These are phyloP conservation scores for Thripadectes ignobilis DNA, from an alignment of 2,797 vertebrate genomes.

Conservation along the genomic window DNA sequence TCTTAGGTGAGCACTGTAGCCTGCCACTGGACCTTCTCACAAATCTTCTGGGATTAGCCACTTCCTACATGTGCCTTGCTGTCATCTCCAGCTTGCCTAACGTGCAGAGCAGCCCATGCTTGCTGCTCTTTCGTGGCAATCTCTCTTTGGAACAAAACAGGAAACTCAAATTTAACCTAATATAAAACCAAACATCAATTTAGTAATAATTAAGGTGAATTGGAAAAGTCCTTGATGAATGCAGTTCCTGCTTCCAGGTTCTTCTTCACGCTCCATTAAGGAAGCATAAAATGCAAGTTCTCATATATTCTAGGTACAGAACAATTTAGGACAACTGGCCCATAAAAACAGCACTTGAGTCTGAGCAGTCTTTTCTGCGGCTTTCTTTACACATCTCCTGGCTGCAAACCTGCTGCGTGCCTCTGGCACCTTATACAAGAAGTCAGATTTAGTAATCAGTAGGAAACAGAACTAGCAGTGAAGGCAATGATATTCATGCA, in stretches of 20 bases:
- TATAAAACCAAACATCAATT: not conserved
- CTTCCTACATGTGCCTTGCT: not conserved
- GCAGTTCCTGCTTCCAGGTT: not conserved
- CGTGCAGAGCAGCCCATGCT: not conserved
- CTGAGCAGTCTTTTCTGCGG: not conserved
- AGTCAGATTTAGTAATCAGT: slow-evolving; percentile 14
- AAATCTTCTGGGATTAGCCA: not conserved
- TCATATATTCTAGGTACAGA: not conserved
- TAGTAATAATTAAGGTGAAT: not conserved
- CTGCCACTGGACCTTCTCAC: not conserved
- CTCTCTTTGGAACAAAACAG: not conserved
- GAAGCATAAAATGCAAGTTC: not conserved
- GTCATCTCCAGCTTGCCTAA: not conserved
- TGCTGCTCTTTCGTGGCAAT: not conserved
- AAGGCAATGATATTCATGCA: slow-evolving; percentile 29
- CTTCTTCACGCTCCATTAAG: not conserved
- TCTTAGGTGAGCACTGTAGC: not conserved
- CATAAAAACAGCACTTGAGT: not conserved
- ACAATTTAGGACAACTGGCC: not conserved
- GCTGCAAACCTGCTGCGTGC: not conserved
- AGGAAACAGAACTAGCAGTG: slow-evolving; percentile 6
- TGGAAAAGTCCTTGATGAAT: not conserved
- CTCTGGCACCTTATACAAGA: not conserved
- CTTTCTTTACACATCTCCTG: not conserved
- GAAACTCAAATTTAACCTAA: not conserved